Percentiles rank a stretch among this genome's conserved stretches.
These are phyloP conservation scores for Drepana falcataria DNA, from an alignment of 2,888 invertebrate genomes.

Conservation along the genomic window DNA sequence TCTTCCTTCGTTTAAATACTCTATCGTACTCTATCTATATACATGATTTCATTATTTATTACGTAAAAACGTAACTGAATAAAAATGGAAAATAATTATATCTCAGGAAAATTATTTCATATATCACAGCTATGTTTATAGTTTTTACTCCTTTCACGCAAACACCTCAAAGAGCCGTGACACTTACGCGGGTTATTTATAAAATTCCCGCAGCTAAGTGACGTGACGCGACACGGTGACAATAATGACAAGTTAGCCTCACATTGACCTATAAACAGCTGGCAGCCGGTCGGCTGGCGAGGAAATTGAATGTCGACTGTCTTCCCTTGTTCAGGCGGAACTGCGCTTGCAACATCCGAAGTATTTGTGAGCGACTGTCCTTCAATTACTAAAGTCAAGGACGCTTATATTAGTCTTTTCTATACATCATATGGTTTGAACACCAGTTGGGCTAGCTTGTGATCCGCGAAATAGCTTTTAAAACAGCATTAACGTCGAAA, in stretches of 20 bases:
- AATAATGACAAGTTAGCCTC: conserved; percentile 2
- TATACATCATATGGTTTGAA: too few species aligned
- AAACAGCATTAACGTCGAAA: too few species aligned
- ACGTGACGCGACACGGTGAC: background rate
- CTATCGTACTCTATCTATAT: too few species aligned
- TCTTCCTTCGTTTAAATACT: too few species aligned
- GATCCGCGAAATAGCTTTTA: too few species aligned
- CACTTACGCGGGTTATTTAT: background rate
- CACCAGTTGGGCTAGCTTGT: too few species aligned
- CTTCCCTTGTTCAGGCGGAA: conserved; percentile 7
- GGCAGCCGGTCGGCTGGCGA: conserved; percentile 10
- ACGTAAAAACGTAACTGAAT: too few species aligned
- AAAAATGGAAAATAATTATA: too few species aligned
- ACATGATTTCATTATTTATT: too few species aligned
- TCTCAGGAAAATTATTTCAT: too few species aligned
- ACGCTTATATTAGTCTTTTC: too few species aligned
- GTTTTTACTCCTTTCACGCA: background rate
- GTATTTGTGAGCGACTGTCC: background rate
- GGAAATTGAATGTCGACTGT: conserved; percentile 35
- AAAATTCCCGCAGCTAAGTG: background rate
- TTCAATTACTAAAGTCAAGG: background rate
- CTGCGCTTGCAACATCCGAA: conserved; percentile 1
- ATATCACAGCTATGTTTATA: too few species aligned
- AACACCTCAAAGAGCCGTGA: background rate
- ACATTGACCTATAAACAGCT: conserved; percentile 27